A percentile compares a stretch with the other conserved stretches of the same genome.
Conservation (phyloP, 2,113 vertebrate genomes). For the Serilophus lunatus region DNA sequence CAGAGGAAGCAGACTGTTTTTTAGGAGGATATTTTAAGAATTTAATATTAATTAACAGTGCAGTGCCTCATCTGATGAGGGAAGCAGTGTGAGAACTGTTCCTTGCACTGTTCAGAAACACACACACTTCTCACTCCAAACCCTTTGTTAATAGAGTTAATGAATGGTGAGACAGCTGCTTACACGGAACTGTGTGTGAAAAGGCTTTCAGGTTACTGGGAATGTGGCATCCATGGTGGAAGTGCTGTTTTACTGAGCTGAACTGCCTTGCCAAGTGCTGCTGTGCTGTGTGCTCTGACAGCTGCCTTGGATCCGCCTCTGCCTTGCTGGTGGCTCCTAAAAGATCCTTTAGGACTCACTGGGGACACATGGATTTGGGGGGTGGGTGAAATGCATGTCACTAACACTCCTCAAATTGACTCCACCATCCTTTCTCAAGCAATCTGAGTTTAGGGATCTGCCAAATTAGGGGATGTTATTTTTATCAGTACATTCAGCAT, state of each 20-base stretch:
- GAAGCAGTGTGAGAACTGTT: neutral
- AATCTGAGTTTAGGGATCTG: neutral
- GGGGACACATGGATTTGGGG: neutral
- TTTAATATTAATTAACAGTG: neutral
- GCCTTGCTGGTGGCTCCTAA: neutral
- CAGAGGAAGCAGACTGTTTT: neutral
- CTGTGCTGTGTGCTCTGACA: neutral
- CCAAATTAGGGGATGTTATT: slow-evolving; percentile 1
- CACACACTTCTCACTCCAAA: neutral
- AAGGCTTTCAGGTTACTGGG: neutral
- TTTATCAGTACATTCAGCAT: neutral
- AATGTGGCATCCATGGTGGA: neutral
- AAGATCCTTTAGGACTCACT: neutral
- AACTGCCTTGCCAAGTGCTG: slow-evolving; percentile 16
- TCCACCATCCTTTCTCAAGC: neutral
- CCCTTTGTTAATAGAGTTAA: neutral
- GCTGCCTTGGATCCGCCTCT: neutral
- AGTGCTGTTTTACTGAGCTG: neutral
- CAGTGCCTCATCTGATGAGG: neutral
- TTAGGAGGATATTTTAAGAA: neutral
- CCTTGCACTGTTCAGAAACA: slow-evolving; percentile 30
- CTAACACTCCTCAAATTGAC: neutral
- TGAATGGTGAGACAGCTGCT: slow-evolving; percentile 9
- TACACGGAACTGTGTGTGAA: neutral
- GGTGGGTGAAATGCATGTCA: neutral